These are phyloP conservation scores for Aplysina aerophoba DNA, from an alignment of 37 sponge, comb jelly and placozoan species.

Conservation along the genomic window DNA sequence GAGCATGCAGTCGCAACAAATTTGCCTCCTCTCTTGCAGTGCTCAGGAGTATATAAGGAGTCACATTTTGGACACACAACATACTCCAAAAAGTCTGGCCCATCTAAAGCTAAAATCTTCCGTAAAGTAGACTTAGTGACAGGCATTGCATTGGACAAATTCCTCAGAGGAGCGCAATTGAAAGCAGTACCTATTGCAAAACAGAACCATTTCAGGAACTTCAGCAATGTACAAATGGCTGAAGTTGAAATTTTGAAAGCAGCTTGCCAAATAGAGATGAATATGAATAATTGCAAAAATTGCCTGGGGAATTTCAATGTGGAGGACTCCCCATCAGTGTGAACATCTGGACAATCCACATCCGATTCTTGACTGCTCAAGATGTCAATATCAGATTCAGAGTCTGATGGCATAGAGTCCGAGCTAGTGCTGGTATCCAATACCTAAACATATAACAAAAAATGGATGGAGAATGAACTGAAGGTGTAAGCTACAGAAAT, in stretches of 20 bases:
- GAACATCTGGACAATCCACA: constrained; percentile 11
- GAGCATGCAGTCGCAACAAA: constrained; percentile 40
- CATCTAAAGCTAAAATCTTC: not conserved
- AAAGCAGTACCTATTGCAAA: constrained; percentile 30
- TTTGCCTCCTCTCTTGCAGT: constrained; percentile 43
- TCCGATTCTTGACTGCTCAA: constrained; percentile 11
- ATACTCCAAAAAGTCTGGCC: constrained; percentile 40
- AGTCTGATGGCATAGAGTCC: constrained; percentile 12
- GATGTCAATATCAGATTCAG: constrained; percentile 11
- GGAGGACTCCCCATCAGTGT: constrained; percentile 12
- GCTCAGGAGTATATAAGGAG: constrained; percentile 50
- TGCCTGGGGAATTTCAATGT: constrained; percentile 24
- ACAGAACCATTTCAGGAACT: constrained; percentile 46
- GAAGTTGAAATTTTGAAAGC: constrained; percentile 47
- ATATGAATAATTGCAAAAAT: constrained; percentile 44
- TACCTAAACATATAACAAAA: constrained; percentile 10
- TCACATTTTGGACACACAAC: constrained; percentile 64
- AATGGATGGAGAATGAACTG: constrained; percentile 11
- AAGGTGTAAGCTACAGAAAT: constrained; percentile 11
- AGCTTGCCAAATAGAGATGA: constrained; percentile 52
- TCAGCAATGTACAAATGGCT: constrained; percentile 31
- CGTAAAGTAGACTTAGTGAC: not conserved
- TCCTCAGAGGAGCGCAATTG: not conserved
- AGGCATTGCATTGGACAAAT: constrained; percentile 1
- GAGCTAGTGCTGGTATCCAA: constrained; percentile 12